Conservation (phyloP, 2,888 invertebrate genomes). For the Tipula lateralis region DNA sequence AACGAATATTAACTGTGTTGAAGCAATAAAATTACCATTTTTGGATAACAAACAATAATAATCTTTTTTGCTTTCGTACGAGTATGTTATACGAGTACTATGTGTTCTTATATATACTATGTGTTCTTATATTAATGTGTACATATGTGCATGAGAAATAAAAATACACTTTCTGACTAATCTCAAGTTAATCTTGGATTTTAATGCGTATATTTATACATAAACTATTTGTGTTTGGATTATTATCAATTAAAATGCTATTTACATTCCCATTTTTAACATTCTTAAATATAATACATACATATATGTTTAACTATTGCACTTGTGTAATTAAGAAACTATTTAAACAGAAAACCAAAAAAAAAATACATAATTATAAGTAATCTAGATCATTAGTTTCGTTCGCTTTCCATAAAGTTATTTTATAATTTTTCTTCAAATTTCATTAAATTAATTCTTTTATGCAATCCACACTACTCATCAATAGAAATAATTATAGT, state of each 20-base stretch:
- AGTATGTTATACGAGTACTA: not conserved
- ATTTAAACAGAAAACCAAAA: no score
- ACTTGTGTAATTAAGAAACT: slow-evolving; percentile 7
- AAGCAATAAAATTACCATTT: not conserved
- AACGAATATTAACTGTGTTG: not conserved
- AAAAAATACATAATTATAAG: not conserved
- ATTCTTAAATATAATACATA: not conserved
- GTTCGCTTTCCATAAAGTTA: not conserved
- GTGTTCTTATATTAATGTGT: not conserved
- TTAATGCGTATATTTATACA: not conserved
- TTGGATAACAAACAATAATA: slow-evolving; percentile 15
- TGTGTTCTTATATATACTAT: not conserved
- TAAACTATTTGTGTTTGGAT: not conserved
- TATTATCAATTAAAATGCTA: slow-evolving; percentile 13
- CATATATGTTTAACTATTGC: not conserved
- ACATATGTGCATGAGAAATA: not conserved
- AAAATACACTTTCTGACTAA: not conserved
- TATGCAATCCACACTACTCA: not conserved
- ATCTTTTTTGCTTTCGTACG: not conserved
- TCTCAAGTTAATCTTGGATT: not conserved
- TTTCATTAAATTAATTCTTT: not conserved
- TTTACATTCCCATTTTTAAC: slow-evolving; percentile 3
- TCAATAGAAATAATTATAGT: not conserved
- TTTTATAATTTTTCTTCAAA: not conserved
- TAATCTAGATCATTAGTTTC: not conserved